Percentiles rank a stretch among this genome's conserved stretches.
These are phyloP conservation scores for Brachyhypopomus gauderio DNA, from an alignment of 2,113 vertebrate species.

Conservation along the genomic window DNA sequence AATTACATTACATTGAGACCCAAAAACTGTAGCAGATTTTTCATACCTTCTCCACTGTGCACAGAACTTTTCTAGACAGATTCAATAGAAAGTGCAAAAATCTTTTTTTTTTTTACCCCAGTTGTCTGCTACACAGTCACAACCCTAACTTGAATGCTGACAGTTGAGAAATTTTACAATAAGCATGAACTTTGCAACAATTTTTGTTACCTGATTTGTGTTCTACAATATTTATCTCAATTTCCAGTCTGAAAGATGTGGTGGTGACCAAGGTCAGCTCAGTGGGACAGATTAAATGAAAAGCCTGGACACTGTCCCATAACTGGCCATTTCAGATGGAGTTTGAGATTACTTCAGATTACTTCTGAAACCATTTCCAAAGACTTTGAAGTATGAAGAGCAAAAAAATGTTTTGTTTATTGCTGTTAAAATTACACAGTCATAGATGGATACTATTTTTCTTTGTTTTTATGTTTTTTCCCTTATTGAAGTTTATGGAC, in stretches of 20 bases:
- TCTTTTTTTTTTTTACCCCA: conserved; percentile 39
- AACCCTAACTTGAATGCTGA: conserved; percentile 25
- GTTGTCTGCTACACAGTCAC: conserved; percentile 2
- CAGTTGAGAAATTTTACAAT: conserved; percentile 37
- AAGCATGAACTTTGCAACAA: conserved; percentile 33
- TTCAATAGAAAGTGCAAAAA: conserved; percentile 40
- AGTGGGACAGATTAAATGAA: conserved; percentile 21
- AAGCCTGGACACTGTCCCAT: conserved; percentile 21
- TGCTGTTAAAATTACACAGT: background rate
- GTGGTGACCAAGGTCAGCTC: conserved; percentile 29
- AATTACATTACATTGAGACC: conserved; percentile 33
- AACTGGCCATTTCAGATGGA: conserved; percentile 17
- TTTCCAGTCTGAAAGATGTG: conserved; percentile 42
- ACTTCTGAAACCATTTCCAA: background rate
- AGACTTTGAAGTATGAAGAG: conserved; percentile 10
- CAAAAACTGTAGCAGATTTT: conserved; percentile 55
- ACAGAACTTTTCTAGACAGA: conserved; percentile 53
- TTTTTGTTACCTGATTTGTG: conserved; percentile 28
- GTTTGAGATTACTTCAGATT: conserved; percentile 33
- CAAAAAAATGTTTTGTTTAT: background rate
- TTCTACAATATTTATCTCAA: conserved; percentile 25
- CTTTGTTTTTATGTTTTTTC: conserved; percentile 12
- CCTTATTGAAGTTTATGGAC: conserved; percentile 3
- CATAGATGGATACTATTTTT: conserved; percentile 13
- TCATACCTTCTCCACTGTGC: conserved; percentile 57